Evolutionary conservation across 2,797 vertebrate species (phyloP), one percentile per base, ranked within the genome.

Genomic region (Pampus argenteus): DNA sequence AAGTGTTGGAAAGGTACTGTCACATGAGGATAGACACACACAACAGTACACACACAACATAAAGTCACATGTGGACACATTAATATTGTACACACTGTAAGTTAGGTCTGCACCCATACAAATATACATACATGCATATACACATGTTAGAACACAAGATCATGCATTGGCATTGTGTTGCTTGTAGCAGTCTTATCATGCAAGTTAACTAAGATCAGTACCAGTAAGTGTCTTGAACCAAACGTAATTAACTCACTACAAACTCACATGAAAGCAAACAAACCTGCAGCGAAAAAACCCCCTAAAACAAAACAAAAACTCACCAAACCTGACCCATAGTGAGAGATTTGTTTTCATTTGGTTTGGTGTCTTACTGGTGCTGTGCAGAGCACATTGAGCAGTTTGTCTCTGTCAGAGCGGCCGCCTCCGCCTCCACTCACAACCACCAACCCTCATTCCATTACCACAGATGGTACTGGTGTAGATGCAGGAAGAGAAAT

Each of bases 271-370:
- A 83, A 78, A 73, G 38, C 54, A 69, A 69, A 74, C 58, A 71
- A 75, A 67, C 48, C 44, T 17, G 7, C 25, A 10, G 11, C 23
- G 17, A 20, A 47, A 20, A 62, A 42, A n/a, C n/a, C n/a, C n/a
- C n/a, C n/a, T n/a, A n/a, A n/a, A n/a, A 45, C 4, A 51, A 29
- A 25, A 47, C 31, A 69, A 51, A 18, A 26, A 65, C 34, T 40
- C 72, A 31, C 29, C 18, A 77, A 77, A 48, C 29, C 14, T 48
- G 26, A 15, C 47, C n/a, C 15, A 66, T 71, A 64, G 28, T 55
- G 50, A 26, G 57, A 67, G 56, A 69, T 92, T 91, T 79, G 67
- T 90, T 91, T 86, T 89, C 76, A 91, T 92, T 91, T 89, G 29
- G 81, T 79, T 79, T 64, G 66, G 66, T 74, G 81, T 86, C 80